A percentile compares a stretch with the other conserved stretches of the same genome.
These are phyloP conservation scores for Campylomormyrus numenius DNA, from an alignment of 2,113 vertebrate genomes.

Conservation along the genomic window DNA sequence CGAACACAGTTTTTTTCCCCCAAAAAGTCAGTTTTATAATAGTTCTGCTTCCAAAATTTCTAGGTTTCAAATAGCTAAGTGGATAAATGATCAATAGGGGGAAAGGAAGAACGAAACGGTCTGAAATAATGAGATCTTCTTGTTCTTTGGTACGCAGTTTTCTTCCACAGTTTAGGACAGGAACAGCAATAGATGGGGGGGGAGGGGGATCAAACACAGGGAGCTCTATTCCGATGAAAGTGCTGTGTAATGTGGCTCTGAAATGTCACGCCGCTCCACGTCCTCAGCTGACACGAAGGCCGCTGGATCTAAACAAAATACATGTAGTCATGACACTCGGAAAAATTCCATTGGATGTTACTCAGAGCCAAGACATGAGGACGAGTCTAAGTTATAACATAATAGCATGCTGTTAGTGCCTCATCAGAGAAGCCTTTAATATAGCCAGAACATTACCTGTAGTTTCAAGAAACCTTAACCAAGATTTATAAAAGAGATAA, in stretches of 20 bases:
- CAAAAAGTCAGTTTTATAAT: not conserved
- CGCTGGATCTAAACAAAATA: constrained; percentile 30
- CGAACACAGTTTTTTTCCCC: not conserved
- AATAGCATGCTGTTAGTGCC: constrained; percentile 34
- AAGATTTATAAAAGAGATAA: not conserved
- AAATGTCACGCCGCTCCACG: constrained; percentile 29
- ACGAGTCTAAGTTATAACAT: constrained; percentile 42
- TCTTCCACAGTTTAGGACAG: constrained; percentile 43
- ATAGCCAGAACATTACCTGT: not conserved
- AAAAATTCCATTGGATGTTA: constrained; percentile 58
- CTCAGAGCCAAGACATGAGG: constrained; percentile 56
- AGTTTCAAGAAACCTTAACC: not conserved
- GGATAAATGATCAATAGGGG: constrained; percentile 52
- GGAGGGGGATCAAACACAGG: not conserved
- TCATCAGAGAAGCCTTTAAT: not conserved
- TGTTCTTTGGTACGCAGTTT: constrained; percentile 49
- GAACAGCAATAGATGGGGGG: constrained; percentile 30
- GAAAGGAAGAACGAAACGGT: constrained; percentile 34
- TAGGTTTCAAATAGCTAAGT: constrained; percentile 46
- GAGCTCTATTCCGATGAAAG: constrained; percentile 45
- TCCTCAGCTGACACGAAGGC: constrained; percentile 35
- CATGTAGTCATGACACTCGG: constrained; percentile 56
- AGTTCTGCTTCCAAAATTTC: constrained; percentile 35
- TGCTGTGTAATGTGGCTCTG: constrained; percentile 45
- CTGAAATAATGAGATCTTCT: constrained; percentile 59